Conservation (phyloP, 2,888 invertebrate genomes). For the Galeopsomyia nigrocyanea region DNA sequence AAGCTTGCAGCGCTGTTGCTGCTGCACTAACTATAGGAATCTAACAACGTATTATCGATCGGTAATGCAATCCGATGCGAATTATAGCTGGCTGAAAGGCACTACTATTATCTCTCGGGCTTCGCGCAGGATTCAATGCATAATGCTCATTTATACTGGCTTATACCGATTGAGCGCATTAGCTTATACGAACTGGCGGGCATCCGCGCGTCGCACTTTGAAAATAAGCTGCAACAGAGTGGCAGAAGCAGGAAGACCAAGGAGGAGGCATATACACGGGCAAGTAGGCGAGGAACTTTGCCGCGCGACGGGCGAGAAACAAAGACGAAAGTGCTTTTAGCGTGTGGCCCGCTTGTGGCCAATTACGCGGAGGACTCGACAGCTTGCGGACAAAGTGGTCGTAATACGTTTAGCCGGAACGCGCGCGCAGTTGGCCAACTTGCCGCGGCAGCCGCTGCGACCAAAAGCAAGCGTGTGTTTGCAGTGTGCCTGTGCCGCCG, state of each 20-base stretch:
- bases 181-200: too few species aligned
- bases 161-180: too few species aligned
- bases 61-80: too few species aligned
- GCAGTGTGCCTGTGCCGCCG: not conserved
- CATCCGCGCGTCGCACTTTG: too few species aligned
- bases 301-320: not conserved
- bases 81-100: too few species aligned
- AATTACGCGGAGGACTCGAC: constrained; percentile 62
- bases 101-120: too few species aligned
- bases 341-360: constrained; percentile 49
- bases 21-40: not conserved
- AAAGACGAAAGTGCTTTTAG: constrained; percentile 51
- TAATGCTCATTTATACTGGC: too few species aligned
- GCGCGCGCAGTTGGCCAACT: constrained; percentile 56
- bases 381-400: constrained; percentile 64
- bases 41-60: not conserved
- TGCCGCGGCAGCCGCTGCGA: constrained; percentile 19
- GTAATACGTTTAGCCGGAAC: constrained; percentile 64
- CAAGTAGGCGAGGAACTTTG: not conserved
- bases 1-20: not conserved
- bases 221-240: too few species aligned
- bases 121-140: too few species aligned
- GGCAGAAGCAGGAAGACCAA: not conserved
- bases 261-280: not conserved
- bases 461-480: not conserved